Evolutionary conservation across 2,113 vertebrate genomes (phyloP).

Genomic region (Dunckerocampus dactyliophorus): DNA sequence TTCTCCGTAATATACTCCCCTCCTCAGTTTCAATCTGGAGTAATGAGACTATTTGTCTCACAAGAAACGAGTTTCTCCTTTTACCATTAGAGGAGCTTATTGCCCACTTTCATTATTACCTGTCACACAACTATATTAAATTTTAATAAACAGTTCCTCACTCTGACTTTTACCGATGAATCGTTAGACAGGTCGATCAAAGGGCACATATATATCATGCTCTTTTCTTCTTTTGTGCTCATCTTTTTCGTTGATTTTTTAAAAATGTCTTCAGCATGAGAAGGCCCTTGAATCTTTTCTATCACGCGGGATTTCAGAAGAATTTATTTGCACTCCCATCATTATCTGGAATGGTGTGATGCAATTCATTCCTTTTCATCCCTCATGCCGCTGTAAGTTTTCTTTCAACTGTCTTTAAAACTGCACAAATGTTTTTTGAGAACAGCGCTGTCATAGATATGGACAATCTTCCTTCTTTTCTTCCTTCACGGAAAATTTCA

Average conservation of each 20-base stretch:
- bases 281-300: constrained; percentile 20
- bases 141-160: constrained; percentile 23
- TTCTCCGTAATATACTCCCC: constrained; percentile 26
- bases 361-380: constrained; percentile 14
- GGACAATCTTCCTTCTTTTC: constrained; percentile 38
- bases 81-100: constrained; percentile 55
- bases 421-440: not conserved
- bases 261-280: not conserved
- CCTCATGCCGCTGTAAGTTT: not conserved
- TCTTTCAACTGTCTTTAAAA: not conserved
- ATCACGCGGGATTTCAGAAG: constrained; percentile 5
- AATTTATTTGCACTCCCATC: not conserved
- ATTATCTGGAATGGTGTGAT: constrained; percentile 21
- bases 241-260: constrained; percentile 2
- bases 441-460: constrained; percentile 23
- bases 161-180: not conserved
- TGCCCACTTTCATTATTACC: constrained; percentile 53
- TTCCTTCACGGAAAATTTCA: no score
- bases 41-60: constrained; percentile 69
- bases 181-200: not conserved
- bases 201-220: not conserved
- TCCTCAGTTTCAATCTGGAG: constrained; percentile 38
- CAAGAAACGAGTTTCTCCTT: constrained; percentile 51
- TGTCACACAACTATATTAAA: constrained; percentile 34
- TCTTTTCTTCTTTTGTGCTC: not conserved